Percentiles rank a stretch among this genome's conserved stretches.
These are phyloP conservation scores for Muricea muricata DNA, from an alignment of 92 coral and sea anemone genomes.

Conservation along the genomic window DNA sequence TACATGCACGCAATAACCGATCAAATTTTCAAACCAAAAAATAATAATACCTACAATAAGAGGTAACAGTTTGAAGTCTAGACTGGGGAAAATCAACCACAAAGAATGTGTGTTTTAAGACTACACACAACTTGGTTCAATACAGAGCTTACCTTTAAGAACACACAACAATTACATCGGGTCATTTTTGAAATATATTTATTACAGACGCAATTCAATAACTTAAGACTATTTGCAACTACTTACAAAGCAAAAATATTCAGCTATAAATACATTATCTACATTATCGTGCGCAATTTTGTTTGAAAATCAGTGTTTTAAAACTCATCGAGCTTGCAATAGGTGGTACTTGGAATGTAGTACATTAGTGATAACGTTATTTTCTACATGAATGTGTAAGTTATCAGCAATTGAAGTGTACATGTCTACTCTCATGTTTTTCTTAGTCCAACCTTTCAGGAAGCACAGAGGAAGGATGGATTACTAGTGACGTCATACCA, in stretches of 20 bases:
- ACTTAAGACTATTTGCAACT: neutral
- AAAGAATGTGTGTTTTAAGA: too few species aligned
- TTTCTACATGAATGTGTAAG: neutral
- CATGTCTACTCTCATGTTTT: too few species aligned
- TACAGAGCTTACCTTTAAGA: neutral
- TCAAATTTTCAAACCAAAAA: too few species aligned
- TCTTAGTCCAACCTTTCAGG: neutral
- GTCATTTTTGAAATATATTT: neutral
- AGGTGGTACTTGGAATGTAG: neutral
- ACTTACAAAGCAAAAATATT: constrained; percentile 14
- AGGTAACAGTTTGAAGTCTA: too few species aligned
- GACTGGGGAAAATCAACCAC: too few species aligned
- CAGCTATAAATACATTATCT: constrained; percentile 15
- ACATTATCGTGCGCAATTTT: neutral
- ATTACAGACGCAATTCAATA: neutral
- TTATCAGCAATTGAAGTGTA: too few species aligned
- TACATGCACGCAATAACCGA: too few species aligned
- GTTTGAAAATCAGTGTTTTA: neutral
- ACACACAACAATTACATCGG: neutral
- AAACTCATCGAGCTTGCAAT: neutral
- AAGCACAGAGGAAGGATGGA: neutral
- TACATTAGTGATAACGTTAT: neutral
- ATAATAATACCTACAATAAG: too few species aligned
- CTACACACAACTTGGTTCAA: too few species aligned
- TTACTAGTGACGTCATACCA: neutral